Evolutionary conservation across 2,113 vertebrate species (phyloP).

Genomic region (Plestiodon gilberti): DNA sequence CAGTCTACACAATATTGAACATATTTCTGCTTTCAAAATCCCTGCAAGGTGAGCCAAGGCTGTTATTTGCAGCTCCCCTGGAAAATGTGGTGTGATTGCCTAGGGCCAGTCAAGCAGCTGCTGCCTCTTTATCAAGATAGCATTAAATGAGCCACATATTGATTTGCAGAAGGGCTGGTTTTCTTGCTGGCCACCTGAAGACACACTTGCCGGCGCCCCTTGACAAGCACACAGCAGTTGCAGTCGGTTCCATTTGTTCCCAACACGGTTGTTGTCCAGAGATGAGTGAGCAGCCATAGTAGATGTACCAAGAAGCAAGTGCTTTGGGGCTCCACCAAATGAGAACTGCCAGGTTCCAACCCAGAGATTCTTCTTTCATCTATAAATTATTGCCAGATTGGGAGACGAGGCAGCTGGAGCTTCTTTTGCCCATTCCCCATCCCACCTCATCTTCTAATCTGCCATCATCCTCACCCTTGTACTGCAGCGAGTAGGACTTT

Average conservation of each 20-base stretch:
- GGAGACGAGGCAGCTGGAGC: not conserved
- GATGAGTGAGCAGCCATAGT: not conserved
- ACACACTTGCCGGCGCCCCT: not conserved
- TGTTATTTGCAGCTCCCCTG: conserved; percentile 4
- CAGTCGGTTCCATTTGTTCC: not conserved
- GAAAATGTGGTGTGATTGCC: conserved; percentile 16
- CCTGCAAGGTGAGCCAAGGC: conserved; percentile 14
- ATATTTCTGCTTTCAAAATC: conserved; percentile 3
- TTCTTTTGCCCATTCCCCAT: not conserved
- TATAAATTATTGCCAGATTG: not conserved
- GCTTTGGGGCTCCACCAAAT: not conserved
- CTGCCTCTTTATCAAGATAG: not conserved
- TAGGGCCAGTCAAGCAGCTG: conserved; percentile 21
- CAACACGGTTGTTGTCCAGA: not conserved
- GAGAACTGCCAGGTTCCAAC: not conserved
- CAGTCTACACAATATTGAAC: not conserved
- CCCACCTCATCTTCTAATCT: not conserved
- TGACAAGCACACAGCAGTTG: not conserved
- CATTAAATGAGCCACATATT: conserved; percentile 6
- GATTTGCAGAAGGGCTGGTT: not conserved
- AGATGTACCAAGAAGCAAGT: not conserved
- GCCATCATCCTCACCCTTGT: not conserved
- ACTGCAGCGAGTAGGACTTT: conserved; percentile 15
- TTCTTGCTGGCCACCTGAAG: not conserved
- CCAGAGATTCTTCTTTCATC: not conserved